Percentiles rank a stretch among this genome's conserved stretches.
These are phyloP conservation scores for Protobothrops mucrosquamatus DNA, from an alignment of 2,113 vertebrate species.

Conservation along the genomic window DNA sequence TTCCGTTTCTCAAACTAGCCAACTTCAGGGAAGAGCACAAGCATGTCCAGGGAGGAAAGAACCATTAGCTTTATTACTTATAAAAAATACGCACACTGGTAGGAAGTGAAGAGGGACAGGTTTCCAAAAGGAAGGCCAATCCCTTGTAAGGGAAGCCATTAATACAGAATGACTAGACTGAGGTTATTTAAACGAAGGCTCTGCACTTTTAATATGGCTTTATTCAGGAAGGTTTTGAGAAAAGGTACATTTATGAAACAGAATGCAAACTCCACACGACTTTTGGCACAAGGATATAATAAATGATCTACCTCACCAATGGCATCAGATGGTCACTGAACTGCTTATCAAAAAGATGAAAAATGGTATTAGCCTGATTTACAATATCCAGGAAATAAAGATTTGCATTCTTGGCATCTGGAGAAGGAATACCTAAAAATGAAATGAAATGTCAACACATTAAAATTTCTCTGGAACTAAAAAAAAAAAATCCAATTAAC, in stretches of 20 bases:
- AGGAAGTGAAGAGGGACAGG: not conserved
- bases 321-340: slow-evolving; percentile 99
- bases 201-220: not conserved
- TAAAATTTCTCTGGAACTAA: not conserved
- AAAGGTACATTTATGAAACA: not conserved
- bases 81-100: not conserved
- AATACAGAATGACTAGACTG: not conserved
- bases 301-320: slow-evolving; percentile 87
- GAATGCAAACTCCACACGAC: not conserved
- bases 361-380: slow-evolving; percentile 98
- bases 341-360: slow-evolving; percentile 99
- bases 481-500: not conserved
- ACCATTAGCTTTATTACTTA: not conserved
- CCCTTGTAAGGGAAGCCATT: not conserved
- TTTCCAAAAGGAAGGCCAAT: not conserved
- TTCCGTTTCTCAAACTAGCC: not conserved
- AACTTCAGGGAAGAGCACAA: not conserved
- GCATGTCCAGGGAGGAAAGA: not conserved
- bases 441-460: not conserved
- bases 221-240: not conserved
- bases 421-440: slow-evolving; percentile 89
- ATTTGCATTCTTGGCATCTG: slow-evolving; percentile 94
- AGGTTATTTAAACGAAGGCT: not conserved
- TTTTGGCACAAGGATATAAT: slow-evolving; percentile 16
- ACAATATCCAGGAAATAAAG: slow-evolving; percentile 98